These are phyloP conservation scores for Montipora sp. DNA, from an alignment of 64 coral and sea anemone genomes.

Conservation along the genomic window DNA sequence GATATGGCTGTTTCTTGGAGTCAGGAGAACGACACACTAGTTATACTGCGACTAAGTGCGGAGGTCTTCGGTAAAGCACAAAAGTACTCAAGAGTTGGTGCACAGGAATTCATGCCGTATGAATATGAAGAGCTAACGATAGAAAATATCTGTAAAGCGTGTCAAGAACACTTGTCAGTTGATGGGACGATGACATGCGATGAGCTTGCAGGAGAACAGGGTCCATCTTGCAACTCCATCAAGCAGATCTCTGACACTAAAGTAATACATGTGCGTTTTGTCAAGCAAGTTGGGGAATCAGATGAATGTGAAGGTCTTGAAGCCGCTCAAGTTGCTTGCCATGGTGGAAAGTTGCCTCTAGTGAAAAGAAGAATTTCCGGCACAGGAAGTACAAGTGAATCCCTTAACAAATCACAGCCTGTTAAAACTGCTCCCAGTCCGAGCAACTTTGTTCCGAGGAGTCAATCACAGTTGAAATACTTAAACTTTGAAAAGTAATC, in stretches of 20 bases:
- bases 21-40: constrained; percentile 31
- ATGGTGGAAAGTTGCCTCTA: no score
- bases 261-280: not conserved
- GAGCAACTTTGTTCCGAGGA: constrained; percentile 10
- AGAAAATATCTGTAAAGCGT: constrained; percentile 69
- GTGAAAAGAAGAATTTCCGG: no score
- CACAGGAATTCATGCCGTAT: constrained; percentile 78
- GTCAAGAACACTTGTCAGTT: constrained; percentile 47
- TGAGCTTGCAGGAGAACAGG: constrained; percentile 77
- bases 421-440: not conserved
- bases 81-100: constrained; percentile 69
- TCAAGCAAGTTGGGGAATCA: not conserved
- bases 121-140: constrained; percentile 65
- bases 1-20: no score
- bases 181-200: constrained; percentile 16
- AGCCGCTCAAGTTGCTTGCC: no score
- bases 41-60: constrained; percentile 62
- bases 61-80: constrained; percentile 71
- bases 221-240: constrained; percentile 75
- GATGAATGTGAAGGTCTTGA: no score
- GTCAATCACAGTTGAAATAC: constrained; percentile 44
- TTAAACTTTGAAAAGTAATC: constrained; percentile 70
- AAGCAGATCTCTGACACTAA: not conserved
- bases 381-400: no score
- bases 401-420: no score